Percentiles rank a stretch among this genome's conserved stretches.
phyloP scores from a whole-genome alignment of 2,113 vertebrate genomes.

The Buteo buteo region DNA sequence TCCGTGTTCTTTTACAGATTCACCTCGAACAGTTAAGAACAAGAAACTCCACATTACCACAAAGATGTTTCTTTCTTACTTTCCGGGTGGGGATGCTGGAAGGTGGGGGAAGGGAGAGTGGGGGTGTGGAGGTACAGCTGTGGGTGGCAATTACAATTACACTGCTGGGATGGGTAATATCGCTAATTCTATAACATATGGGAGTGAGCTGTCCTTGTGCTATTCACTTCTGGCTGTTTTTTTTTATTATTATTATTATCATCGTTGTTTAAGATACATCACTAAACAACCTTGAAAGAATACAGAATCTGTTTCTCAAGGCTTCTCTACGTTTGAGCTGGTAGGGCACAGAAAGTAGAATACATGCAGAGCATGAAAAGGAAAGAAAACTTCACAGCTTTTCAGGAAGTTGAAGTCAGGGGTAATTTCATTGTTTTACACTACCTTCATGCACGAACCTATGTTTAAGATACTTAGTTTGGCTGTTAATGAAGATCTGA shows the following conservation, averaged over 20 bases:
- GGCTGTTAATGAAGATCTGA: neutral
- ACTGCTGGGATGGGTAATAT: neutral
- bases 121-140: neutral
- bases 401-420: neutral
- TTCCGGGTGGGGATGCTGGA: neutral
- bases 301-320: neutral
- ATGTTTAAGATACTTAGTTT: neutral
- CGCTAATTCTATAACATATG: neutral
- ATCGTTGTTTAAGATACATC: neutral
- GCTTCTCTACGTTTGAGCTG: neutral
- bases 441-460: neutral
- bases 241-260: neutral
- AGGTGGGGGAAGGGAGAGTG: neutral
- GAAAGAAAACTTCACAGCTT: neutral
- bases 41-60: neutral
- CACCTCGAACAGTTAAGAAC: neutral
- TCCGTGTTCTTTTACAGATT: neutral
- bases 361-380: neutral
- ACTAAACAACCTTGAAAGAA: neutral
- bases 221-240: neutral
- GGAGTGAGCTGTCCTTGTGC: constrained; percentile 13
- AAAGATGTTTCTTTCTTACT: neutral
- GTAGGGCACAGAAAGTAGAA: neutral
- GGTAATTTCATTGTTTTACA: neutral
- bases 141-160: constrained; percentile 1